These are phyloP conservation scores for Lycorma delicatula DNA, from an alignment of 1,140 invertebrate genomes.

Conservation along the genomic window DNA sequence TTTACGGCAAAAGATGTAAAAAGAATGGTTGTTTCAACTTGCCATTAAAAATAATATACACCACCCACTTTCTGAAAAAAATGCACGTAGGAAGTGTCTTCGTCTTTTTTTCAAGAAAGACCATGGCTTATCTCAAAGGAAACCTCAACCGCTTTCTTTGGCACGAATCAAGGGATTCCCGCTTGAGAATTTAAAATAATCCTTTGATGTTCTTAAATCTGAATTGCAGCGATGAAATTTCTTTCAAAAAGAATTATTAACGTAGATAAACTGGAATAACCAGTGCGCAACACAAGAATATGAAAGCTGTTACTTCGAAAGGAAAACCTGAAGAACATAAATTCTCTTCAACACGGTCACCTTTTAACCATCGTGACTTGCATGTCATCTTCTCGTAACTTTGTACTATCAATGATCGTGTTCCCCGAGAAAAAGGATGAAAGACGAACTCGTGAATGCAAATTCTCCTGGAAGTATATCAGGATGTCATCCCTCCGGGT, in stretches of 20 bases:
- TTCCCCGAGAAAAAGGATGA: background rate
- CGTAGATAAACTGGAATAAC: too few relatives aligned
- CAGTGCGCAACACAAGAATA: background rate
- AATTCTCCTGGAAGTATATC: background rate
- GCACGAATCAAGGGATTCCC: background rate
- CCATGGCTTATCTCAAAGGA: background rate
- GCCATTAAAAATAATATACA: too few relatives aligned
- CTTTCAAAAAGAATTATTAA: background rate
- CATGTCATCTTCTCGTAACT: background rate
- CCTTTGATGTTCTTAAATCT: background rate
- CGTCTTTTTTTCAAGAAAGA: too few relatives aligned
- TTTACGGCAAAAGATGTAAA: too few relatives aligned
- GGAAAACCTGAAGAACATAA: background rate
- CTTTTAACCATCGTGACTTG: background rate
- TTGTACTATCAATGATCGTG: background rate
- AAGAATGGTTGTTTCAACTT: too few relatives aligned
- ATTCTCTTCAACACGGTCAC: background rate
- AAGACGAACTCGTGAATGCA: background rate
- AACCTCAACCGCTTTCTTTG: background rate
- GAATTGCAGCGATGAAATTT: background rate
- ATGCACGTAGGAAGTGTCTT: too few relatives aligned
- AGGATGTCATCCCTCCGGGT: background rate
- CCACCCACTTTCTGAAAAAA: too few relatives aligned
- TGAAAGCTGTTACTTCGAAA: background rate
- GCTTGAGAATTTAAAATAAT: background rate